Evolutionary conservation across 2,888 invertebrate genomes (phyloP).

Genomic region (Caenorhabditis sulstoni): DNA sequence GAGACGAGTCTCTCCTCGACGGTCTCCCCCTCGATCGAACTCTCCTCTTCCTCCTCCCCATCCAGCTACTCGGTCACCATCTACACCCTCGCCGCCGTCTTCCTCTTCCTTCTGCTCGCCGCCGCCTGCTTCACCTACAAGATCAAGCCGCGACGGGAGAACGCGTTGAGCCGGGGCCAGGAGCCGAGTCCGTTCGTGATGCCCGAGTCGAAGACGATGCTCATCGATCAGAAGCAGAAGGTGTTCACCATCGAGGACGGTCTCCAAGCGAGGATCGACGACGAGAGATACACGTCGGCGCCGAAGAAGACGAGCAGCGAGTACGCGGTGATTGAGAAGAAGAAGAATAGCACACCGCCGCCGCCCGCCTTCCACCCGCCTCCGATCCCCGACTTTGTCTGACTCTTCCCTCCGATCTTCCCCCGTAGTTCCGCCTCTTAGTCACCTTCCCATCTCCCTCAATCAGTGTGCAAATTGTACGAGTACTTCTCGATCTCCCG

Average conservation of each 20-base stretch:
- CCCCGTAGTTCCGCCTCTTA: no score
- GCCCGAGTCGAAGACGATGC: slow-evolving; percentile 35
- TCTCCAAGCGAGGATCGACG: slow-evolving; percentile 23
- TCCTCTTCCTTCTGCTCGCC: slow-evolving; percentile 2
- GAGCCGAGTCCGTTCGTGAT: slow-evolving; percentile 14
- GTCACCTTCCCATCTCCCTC: background rate
- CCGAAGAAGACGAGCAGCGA: slow-evolving; percentile 14
- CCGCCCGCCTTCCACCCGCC: slow-evolving; percentile 21
- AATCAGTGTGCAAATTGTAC: background rate
- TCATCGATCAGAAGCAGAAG: slow-evolving; percentile 32
- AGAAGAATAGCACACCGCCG: slow-evolving; percentile 8
- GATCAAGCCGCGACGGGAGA: slow-evolving; percentile 16
- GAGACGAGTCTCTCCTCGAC: slow-evolving; percentile 18
- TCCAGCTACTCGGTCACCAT: slow-evolving; percentile 30
- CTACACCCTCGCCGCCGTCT: slow-evolving; percentile 21
- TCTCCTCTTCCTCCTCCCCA: slow-evolving; percentile 1
- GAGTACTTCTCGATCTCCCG: background rate
- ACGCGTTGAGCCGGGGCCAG: slow-evolving; percentile 26
- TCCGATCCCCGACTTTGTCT: slow-evolving; percentile 37
- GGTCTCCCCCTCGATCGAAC: slow-evolving; percentile 9
- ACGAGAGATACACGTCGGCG: slow-evolving; percentile 37
- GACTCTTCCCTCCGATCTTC: background rate
- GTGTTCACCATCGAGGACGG: slow-evolving; percentile 46
- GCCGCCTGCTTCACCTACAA: slow-evolving; percentile 36
- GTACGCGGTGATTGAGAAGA: slow-evolving; percentile 36